phyloP scores from a whole-genome alignment of 2,797 vertebrate species.

The Tinamus major region DNA sequence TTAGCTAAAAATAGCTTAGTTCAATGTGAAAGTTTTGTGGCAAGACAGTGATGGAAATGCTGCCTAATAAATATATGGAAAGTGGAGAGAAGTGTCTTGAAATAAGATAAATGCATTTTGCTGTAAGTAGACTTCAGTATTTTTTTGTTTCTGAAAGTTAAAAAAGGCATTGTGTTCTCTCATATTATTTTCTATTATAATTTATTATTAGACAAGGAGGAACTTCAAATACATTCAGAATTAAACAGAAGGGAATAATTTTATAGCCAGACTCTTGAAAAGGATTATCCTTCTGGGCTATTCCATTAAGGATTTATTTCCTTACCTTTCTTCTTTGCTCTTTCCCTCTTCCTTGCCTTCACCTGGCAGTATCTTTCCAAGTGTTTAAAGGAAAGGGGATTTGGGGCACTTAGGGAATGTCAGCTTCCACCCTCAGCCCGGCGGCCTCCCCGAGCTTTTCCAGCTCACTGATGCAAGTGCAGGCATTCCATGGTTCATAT shows the following conservation, averaged over 20 bases:
- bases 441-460: constrained; percentile 43
- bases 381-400: background rate
- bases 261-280: background rate
- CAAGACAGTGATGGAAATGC: constrained; percentile 56
- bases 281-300: background rate
- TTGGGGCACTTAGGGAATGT: background rate
- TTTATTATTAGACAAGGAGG: background rate
- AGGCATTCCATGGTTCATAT: background rate
- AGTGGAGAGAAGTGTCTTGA: background rate
- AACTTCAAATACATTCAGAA: constrained; percentile 6
- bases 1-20: constrained; percentile 83
- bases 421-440: constrained; percentile 28
- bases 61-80: background rate
- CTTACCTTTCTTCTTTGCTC: background rate
- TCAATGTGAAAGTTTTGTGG: constrained; percentile 81
- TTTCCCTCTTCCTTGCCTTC: constrained; percentile 3
- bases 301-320: background rate
- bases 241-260: background rate
- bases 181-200: background rate
- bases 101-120: background rate
- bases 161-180: background rate
- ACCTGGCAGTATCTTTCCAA: constrained; percentile 15
- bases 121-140: background rate
- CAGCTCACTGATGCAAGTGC: constrained; percentile 60
- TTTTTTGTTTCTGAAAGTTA: background rate